Conservation (phyloP, 2,113 vertebrate species). For the Etheostoma spectabile region DNA sequence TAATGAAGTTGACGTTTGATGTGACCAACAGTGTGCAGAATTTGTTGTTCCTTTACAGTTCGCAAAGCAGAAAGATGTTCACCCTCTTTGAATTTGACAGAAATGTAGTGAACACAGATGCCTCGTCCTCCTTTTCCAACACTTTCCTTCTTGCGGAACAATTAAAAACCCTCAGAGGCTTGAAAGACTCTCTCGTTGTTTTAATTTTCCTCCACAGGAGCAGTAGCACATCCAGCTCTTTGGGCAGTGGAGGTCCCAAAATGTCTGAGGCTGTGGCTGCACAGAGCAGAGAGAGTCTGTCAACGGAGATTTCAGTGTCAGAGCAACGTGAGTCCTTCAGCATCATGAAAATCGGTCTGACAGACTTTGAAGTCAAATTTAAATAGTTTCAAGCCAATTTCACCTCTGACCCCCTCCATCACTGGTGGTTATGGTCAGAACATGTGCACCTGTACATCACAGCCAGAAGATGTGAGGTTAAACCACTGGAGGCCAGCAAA, state of each 20-base stretch:
- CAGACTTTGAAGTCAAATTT: neutral
- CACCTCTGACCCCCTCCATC: neutral
- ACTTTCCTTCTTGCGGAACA: neutral
- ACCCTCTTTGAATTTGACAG: neutral
- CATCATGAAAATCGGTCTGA: neutral
- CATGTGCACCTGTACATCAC: neutral
- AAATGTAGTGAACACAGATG: neutral
- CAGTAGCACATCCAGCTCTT: constrained; percentile 90
- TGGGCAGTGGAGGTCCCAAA: constrained; percentile 87
- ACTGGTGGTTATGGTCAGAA: neutral
- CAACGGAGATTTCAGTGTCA: constrained; percentile 61
- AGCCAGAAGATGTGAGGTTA: neutral
- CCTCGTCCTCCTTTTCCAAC: neutral
- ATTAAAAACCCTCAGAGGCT: neutral
- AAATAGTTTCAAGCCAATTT: neutral
- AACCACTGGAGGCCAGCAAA: no score
- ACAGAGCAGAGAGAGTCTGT: constrained; percentile 68
- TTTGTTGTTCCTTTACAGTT: neutral
- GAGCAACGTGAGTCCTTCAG: constrained; percentile 75
- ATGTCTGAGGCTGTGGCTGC: constrained; percentile 78
- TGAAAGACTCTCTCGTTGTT: neutral
- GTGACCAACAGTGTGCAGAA: neutral
- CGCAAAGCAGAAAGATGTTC: neutral
- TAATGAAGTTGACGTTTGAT: neutral
- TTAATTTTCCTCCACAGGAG: constrained; percentile 84